These are phyloP conservation scores for Callyntrura guangdongensis DNA, from an alignment of 2,888 invertebrate genomes.

Conservation along the genomic window DNA sequence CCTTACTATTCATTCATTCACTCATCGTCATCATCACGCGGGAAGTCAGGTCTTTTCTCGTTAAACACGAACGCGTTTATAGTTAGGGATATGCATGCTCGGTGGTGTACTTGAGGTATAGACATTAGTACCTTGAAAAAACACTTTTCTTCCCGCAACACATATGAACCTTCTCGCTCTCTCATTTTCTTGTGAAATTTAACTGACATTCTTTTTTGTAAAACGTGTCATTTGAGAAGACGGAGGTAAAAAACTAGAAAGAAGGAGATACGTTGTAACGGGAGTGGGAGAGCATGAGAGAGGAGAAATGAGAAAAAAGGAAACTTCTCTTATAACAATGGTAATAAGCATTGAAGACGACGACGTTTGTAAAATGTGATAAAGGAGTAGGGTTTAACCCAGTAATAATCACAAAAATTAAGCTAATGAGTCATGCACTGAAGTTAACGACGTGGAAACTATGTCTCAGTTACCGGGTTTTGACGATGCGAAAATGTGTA, in stretches of 20 bases:
- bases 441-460: slow-evolving; percentile 75
- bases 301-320: slow-evolving; percentile 10
- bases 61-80: slow-evolving; percentile 7
- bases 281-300: neutral
- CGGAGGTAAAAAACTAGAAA: neutral
- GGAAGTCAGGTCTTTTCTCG: slow-evolving; percentile 29
- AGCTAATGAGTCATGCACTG: slow-evolving; percentile 75
- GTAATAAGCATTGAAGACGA: slow-evolving; percentile 41
- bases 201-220: slow-evolving; percentile 60
- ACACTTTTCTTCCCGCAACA: neutral
- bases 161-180: slow-evolving; percentile 23
- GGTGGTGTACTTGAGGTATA: neutral
- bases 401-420: slow-evolving; percentile 74
- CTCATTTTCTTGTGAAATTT: slow-evolving; percentile 50
- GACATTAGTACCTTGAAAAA: neutral
- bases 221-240: slow-evolving; percentile 48
- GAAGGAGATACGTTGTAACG: neutral
- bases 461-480: slow-evolving; percentile 72
- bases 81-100: neutral
- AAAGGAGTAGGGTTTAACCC: slow-evolving; percentile 61
- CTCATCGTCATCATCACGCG: slow-evolving; percentile 33
- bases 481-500: slow-evolving; percentile 69
- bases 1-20: slow-evolving; percentile 42
- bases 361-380: slow-evolving; percentile 58
- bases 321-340: slow-evolving; percentile 51